Evolutionary conservation across 2,113 vertebrate species (phyloP).

Genomic region (Macrotus californicus): DNA sequence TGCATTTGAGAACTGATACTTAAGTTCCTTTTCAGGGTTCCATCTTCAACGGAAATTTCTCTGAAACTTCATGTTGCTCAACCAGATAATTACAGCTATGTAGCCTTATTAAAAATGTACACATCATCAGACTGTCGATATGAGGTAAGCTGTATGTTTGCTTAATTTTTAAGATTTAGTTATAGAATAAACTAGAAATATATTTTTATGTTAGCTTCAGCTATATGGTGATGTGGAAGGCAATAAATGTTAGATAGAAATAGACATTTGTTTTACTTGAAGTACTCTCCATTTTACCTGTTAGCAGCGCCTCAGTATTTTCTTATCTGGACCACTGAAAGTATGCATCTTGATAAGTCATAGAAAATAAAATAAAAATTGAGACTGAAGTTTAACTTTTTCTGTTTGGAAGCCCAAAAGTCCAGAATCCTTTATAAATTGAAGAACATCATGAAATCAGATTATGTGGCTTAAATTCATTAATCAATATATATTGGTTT

Average conservation of each 20-base stretch:
- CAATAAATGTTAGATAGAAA: background rate
- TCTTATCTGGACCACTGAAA: background rate
- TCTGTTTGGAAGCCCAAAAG: background rate
- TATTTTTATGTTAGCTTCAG: background rate
- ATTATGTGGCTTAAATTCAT: background rate
- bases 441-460: background rate
- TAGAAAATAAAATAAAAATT: slow-evolving; percentile 19
- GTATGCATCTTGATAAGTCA: background rate
- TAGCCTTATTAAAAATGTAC: slow-evolving; percentile 88
- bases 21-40: slow-evolving; percentile 65
- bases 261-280: background rate
- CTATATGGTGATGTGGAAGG: background rate
- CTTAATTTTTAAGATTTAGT: background rate
- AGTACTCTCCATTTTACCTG: background rate
- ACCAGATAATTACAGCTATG: slow-evolving; percentile 82
- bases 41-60: slow-evolving; percentile 88
- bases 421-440: background rate
- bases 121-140: slow-evolving; percentile 94
- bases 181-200: background rate
- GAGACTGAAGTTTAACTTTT: background rate
- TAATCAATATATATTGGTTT: background rate
- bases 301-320: background rate
- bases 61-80: slow-evolving; percentile 90
- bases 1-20: slow-evolving; percentile 12
- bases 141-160: slow-evolving; percentile 82